Percentiles rank a stretch among this genome's conserved stretches.
These are phyloP conservation scores for Choloepus hoffmanni DNA, from an alignment of 2,113 vertebrate genomes.

Conservation along the genomic window DNA sequence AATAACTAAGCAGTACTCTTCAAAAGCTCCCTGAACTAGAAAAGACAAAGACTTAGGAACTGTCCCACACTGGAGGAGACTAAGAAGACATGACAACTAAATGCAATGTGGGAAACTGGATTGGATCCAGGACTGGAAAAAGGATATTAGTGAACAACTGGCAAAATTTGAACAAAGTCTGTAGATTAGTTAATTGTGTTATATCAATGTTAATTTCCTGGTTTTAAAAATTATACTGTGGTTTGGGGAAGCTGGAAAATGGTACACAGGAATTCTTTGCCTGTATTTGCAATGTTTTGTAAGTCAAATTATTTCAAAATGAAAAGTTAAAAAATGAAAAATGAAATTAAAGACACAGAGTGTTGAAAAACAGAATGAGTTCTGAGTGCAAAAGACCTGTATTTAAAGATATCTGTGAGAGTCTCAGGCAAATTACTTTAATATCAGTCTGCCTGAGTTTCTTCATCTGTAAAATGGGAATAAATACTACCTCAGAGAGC, in stretches of 20 bases:
- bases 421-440: slow-evolving; percentile 7
- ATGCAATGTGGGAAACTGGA: background rate
- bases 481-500: background rate
- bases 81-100: background rate
- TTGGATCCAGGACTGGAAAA: background rate
- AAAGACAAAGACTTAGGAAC: background rate
- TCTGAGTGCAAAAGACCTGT: slow-evolving; percentile 10
- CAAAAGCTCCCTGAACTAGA: background rate
- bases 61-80: background rate
- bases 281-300: background rate
- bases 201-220: background rate
- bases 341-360: background rate
- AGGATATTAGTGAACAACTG: background rate
- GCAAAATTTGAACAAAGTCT: background rate
- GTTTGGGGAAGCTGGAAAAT: background rate
- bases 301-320: slow-evolving; percentile 37
- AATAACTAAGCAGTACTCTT: background rate
- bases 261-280: background rate
- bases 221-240: background rate
- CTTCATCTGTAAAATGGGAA: slow-evolving; percentile 45
- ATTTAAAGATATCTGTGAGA: background rate
- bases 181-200: background rate
- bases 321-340: slow-evolving; percentile 16
- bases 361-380: slow-evolving; percentile 16
- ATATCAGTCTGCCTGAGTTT: background rate